These are phyloP conservation scores for Brevimyrus niger DNA, from an alignment of 2,113 vertebrate species.

Conservation along the genomic window DNA sequence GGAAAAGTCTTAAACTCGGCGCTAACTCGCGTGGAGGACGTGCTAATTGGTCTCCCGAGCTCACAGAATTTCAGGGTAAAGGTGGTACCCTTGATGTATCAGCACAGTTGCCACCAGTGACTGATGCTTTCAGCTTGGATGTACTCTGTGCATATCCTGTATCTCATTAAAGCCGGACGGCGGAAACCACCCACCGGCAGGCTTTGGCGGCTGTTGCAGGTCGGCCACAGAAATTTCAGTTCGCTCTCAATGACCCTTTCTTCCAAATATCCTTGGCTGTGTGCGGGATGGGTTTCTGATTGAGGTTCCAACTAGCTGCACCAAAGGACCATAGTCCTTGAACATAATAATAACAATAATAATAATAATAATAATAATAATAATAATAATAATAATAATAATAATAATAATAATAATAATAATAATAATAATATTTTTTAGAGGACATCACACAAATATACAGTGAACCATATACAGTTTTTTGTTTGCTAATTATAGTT, in stretches of 20 bases:
- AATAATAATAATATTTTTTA: background rate
- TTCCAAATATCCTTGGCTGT: background rate
- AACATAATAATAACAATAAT: background rate
- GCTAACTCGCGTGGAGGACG: conserved; percentile 69
- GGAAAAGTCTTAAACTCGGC: conserved; percentile 70
- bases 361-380: background rate
- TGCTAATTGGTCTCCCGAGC: conserved; percentile 87
- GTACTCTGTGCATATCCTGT: conserved; percentile 69
- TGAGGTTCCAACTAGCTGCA: background rate
- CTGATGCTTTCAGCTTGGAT: conserved; percentile 67
- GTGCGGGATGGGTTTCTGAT: background rate
- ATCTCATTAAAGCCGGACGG: conserved; percentile 69
- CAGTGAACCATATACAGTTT: background rate
- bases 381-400: background rate
- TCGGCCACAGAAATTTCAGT: conserved; percentile 41
- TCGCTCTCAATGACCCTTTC: background rate
- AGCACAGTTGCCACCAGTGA: conserved; percentile 79
- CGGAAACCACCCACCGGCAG: conserved; percentile 49
- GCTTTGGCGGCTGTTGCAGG: conserved; percentile 41
- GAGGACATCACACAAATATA: background rate
- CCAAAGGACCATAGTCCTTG: background rate
- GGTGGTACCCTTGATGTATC: conserved; percentile 86
- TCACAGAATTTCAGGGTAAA: conserved; percentile 76
- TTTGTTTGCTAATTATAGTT: background rate
- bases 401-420: background rate